Conservation (phyloP, 2,797 vertebrate species). For the Oreochromis grahami region DNA sequence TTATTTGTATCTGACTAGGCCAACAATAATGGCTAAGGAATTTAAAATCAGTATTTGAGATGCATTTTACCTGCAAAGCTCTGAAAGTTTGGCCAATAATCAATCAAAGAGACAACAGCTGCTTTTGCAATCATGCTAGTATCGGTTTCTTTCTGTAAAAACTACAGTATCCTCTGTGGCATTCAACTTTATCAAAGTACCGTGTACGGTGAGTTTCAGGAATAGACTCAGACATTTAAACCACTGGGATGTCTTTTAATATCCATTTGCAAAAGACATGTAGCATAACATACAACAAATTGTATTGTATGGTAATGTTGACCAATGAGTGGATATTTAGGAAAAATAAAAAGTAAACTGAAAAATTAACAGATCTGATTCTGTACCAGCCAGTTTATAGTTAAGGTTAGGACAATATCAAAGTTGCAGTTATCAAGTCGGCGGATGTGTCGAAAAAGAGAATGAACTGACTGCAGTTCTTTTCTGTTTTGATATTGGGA, state of each 20-base stretch:
- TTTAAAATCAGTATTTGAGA: slow-evolving; percentile 8
- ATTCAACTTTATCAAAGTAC: slow-evolving; percentile 5
- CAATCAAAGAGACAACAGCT: slow-evolving; percentile 39
- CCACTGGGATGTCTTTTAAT: neutral
- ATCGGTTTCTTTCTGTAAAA: slow-evolving; percentile 27
- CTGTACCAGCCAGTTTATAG: neutral
- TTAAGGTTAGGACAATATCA: neutral
- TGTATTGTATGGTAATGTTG: neutral
- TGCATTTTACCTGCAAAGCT: slow-evolving; percentile 19
- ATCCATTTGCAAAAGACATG: neutral
- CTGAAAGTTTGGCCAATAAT: slow-evolving; percentile 12
- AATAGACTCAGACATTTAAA: neutral
- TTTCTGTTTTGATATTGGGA: neutral
- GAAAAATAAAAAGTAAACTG: neutral
- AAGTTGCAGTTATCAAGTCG: neutral
- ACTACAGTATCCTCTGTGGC: neutral
- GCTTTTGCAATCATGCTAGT: slow-evolving; percentile 4
- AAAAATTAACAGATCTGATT: neutral
- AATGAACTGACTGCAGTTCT: neutral
- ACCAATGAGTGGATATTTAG: neutral
- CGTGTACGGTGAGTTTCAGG: neutral
- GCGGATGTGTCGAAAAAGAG: neutral
- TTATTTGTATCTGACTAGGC: neutral
- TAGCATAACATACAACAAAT: neutral
- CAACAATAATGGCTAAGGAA: slow-evolving; percentile 20